Conservation (phyloP, 2,888 invertebrate species). For the Synanthedon tipuliformis region DNA sequence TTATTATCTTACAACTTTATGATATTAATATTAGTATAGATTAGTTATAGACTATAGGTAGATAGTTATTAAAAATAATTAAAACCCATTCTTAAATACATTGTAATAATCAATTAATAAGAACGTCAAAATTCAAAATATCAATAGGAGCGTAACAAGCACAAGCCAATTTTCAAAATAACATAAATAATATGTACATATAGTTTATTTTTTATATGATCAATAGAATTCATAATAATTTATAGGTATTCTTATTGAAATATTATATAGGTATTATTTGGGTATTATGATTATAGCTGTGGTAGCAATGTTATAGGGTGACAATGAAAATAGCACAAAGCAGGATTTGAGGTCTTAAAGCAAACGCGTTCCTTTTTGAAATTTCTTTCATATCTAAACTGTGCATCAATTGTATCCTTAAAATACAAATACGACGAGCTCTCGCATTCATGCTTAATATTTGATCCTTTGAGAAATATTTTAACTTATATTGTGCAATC, state of each 20-base stretch:
- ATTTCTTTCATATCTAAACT: slow-evolving; percentile 45
- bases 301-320: slow-evolving; percentile 6
- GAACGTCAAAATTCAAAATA: no score
- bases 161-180: no score
- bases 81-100: no score
- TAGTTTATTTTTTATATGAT: no score
- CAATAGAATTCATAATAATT: no score
- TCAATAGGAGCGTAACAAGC: no score
- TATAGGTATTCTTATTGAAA: slow-evolving; percentile 7
- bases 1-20: no score
- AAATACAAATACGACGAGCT: slow-evolving; percentile 43
- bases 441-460: slow-evolving; percentile 43
- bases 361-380: slow-evolving; percentile 8
- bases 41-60: no score
- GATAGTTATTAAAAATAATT: no score
- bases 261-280: slow-evolving; percentile 3
- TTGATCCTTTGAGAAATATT: slow-evolving; percentile 50
- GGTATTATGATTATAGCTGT: slow-evolving; percentile 1
- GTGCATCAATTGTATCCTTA: slow-evolving; percentile 42
- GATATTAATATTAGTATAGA: no score
- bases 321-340: slow-evolving; percentile 8
- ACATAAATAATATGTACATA: no score
- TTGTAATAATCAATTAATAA: no score
- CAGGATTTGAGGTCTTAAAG: slow-evolving; percentile 2
- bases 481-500: slow-evolving; percentile 40